Base-by-base conservation (phyloP, 2,113 vertebrate genomes). In the Thamnophis sirtalis region DNA sequence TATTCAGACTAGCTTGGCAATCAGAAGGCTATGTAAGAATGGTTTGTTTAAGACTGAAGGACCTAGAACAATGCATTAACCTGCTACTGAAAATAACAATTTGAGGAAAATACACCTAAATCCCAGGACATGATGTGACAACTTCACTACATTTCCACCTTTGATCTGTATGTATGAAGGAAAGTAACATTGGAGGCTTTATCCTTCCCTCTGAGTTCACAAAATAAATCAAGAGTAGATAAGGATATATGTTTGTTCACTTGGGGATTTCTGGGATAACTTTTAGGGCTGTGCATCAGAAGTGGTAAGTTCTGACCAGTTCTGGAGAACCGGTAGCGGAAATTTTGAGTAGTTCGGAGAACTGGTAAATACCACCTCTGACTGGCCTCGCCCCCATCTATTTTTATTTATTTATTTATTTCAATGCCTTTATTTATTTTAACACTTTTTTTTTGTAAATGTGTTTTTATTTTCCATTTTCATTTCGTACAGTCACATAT, bases 71-170 rank as follows among this genome's bases (percentile, higher is more conserved):
- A 95, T 56, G 93, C 93, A 94, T 93, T 94, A 94, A 92, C 89
- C 91, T 91, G 88, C 93, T 94, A 92, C 94, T 95, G 94, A 93
- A 95, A 96, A 96, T 91, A 95, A 94, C 88, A 28, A 49, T 49
- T 50, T 60, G 54, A 21, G 19, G 73, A 89, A 93, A 93, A 54
- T 2, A 91, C 60, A 87, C 86, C 94, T 89, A 91, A 85, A 90
- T 56, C 84, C 90, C 91, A 0, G 0, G 92, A 92, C 54, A 55
- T 89, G 89, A 91, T 80, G 88, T 2, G 92, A 56, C 9, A 92
- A 48, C 86, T 90, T 89, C 92, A 15, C 73, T 1, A 91, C 90
- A 80, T 93, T 51, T 84, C 43, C 85, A 88, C 73, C 49, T 22
- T 53, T 24, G 7, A 9, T 5, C 28, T 21, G 28, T 60, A 17